Percentiles rank a stretch among this genome's conserved stretches.
These are phyloP conservation scores for Apodemia zela DNA, from an alignment of 2,888 invertebrate species.

Conservation along the genomic window DNA sequence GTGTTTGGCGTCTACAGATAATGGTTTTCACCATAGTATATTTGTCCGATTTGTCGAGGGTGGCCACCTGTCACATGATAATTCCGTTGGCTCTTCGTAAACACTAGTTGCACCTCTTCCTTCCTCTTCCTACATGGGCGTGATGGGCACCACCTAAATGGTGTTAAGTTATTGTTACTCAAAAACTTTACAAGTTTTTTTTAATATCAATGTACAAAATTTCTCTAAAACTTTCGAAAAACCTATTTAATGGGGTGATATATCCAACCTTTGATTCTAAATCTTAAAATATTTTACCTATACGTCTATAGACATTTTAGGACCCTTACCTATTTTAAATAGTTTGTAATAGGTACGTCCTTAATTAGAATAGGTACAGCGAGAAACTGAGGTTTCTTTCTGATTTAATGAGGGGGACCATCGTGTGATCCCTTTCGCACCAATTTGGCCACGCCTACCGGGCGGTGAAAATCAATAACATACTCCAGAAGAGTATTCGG, in stretches of 20 bases:
- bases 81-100: no score
- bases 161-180: no score
- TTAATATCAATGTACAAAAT: no score
- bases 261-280: conserved; percentile 19
- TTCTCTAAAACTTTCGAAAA: background rate
- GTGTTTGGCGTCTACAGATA: no score
- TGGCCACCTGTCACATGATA: no score
- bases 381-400: conserved; percentile 70
- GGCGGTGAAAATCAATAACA: conserved; percentile 79
- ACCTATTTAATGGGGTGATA: background rate
- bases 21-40: no score
- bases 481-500: conserved; percentile 75
- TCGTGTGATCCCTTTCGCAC: conserved; percentile 77
- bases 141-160: no score
- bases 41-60: no score
- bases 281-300: conserved; percentile 45
- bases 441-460: conserved; percentile 72
- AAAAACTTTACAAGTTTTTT: no score
- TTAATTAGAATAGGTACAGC: conserved; percentile 73
- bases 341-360: conserved; percentile 77
- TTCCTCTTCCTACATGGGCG: no score
- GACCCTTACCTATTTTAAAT: conserved; percentile 73
- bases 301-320: conserved; percentile 63
- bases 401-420: conserved; percentile 73
- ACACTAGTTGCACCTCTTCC: no score